phyloP scores from a whole-genome alignment of 1,140 invertebrate genomes.

The Drosophila punjabiensis region DNA sequence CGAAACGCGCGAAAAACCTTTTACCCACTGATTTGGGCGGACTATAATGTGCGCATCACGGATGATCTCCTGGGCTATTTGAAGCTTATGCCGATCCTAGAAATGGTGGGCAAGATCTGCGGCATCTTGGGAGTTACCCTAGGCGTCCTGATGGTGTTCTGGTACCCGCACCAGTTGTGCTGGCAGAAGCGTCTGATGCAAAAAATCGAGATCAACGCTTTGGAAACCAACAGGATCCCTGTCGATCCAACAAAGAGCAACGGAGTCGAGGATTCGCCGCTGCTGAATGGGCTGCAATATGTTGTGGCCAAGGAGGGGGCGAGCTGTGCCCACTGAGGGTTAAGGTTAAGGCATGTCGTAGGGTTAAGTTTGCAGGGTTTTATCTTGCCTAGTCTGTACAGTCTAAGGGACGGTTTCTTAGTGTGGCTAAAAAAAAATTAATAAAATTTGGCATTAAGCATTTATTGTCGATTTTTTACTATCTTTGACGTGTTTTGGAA shows the following conservation, averaged over 20 bases:
- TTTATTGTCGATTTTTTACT: neutral
- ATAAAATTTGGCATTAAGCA: neutral
- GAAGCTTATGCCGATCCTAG: constrained; percentile 54
- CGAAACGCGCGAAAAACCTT: constrained; percentile 87
- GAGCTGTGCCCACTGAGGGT: constrained; percentile 26
- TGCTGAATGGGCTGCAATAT: constrained; percentile 58
- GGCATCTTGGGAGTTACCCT: constrained; percentile 39
- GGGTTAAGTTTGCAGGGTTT: constrained; percentile 18
- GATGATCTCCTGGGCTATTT: constrained; percentile 86
- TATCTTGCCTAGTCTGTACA: constrained; percentile 29
- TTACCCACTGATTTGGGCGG: constrained; percentile 92
- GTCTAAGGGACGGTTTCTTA: neutral
- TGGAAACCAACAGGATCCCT: constrained; percentile 34
- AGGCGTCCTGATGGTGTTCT: constrained; percentile 64
- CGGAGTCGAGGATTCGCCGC: constrained; percentile 51
- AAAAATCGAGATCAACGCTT: constrained; percentile 57
- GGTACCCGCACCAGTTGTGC: constrained; percentile 62
- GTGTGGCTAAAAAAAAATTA: neutral
- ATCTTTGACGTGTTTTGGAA: no score
- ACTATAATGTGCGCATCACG: constrained; percentile 88
- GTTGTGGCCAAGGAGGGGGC: constrained; percentile 12
- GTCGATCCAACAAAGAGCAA: constrained; percentile 23
- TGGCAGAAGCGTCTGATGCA: constrained; percentile 64
- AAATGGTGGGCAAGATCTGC: constrained; percentile 41
- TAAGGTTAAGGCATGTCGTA: constrained; percentile 35